Base-by-base conservation (phyloP, 2,113 vertebrate species). In the Butorides virescens region DNA sequence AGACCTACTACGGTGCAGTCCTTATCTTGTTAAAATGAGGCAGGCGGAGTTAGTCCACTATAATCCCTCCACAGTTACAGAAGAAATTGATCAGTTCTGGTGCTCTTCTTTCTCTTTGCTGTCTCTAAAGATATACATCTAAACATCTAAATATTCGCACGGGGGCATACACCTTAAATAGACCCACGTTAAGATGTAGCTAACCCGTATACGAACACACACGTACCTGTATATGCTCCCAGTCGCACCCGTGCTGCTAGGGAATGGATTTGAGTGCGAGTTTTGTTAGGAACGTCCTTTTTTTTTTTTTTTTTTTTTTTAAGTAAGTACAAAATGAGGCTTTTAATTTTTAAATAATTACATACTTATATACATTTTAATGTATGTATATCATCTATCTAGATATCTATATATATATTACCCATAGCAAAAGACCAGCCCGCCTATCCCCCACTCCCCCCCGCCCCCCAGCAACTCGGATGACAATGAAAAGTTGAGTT, bases 21-120 rank as follows among this genome's bases (percentile, higher is more conserved):
- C 74, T 93, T 73, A 88, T 93, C 95, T 96, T 73, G 63, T 83
- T 93, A 86, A 78, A 92, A 96, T 85, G 70, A 88, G 86, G 46
- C 67, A 92, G 92, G 49, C 81, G 63, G 68, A 80, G 90, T 76
- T 58, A 74, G 37, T 62, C 49, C 25, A 15, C 75, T 84, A 4
- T 87, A 86, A 93, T 93, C 85, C 93, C 88, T 36, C 50, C 67
- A 68, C 86, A 81, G 37, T 74, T 75, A 86, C 27, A 44, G 67
- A 53, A 67, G 30, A 88, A 90, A 94, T 32, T 16, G 44, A 68
- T 92, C 68, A 46, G 86, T 79, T 90, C 81, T 71, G 80, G 63
- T 72, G 55, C 75, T 76, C 87, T 88, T 88, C 74, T 88, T 86
- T 93, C 72, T 67, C 55, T 96, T 92, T 42, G 5, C 25, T 36